Base-by-base conservation (phyloP, 2,888 invertebrate species). In the Agrotis segetum region DNA sequence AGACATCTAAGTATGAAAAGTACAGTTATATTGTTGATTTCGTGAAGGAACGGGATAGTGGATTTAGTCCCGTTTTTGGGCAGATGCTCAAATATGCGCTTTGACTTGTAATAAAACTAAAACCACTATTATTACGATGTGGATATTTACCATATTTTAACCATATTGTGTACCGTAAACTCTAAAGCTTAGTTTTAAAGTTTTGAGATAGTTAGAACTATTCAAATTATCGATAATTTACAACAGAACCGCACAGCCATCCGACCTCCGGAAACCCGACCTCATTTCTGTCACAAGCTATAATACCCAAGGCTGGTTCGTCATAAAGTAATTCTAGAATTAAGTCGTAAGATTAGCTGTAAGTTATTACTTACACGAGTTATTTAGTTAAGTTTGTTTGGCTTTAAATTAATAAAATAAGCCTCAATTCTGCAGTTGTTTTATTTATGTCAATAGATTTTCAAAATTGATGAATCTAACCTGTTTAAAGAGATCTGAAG, bases 361-460 rank as follows among this genome's bases (percentile, higher is more conserved):
- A 56, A 56, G 56, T 34, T 34, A 56, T 34, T 34, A 56, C n/a
- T n/a, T 7, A n/a, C n/a, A 34, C n/a, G n/a, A 14, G 34, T 14
- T 7, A 56, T 34, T 1, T n/a, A 19, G 13, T 34, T 56, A 74
- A 59, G 14, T 60, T 61, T 56, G 4, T 44, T 62, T 71, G 71
- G 78, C 73, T 74, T 78, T 78, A 78, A 74, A 72, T 72, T 9
- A 47, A 63, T 59, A 56, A 13, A 56, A 19, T 71, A 19, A 70
- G 46, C 29, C 3, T 16, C 6, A 29, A 17, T 21, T 29, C 1
- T 29, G 6, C 13, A 16, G 16, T 65, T 74, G 40, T 49, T 74
- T 74, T 19, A 47, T n/a, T n/a, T 16, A 24, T 34, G 11, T 40
- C 40, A 34, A 34, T 34, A 34, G 34, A 34, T 7, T 34, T 1